phyloP scores from a whole-genome alignment of 2,888 invertebrate genomes.

The Salticus scenicus region DNA sequence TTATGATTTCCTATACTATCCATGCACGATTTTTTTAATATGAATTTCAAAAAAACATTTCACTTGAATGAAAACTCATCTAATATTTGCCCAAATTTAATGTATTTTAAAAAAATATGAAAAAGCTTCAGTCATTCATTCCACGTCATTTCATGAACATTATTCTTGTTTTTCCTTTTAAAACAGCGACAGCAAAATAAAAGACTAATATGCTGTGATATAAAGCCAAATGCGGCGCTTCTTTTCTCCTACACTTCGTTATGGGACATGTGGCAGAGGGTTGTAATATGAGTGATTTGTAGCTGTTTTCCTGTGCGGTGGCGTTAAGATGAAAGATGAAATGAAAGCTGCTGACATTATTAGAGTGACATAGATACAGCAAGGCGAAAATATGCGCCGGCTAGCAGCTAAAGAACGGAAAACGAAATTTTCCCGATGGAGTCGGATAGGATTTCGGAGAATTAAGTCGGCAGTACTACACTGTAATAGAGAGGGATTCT shows the following conservation, averaged over 20 bases:
- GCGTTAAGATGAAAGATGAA: constrained; percentile 70
- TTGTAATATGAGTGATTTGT: constrained; percentile 68
- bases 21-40: no score
- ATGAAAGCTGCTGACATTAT: constrained; percentile 69
- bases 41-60: no score
- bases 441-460: not conserved
- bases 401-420: not conserved
- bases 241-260: not conserved
- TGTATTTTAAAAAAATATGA: no score
- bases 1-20: no score
- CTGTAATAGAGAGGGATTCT: constrained; percentile 1
- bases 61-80: no score
- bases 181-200: no score
- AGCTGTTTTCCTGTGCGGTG: constrained; percentile 70
- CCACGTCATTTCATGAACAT: no score
- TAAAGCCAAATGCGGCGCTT: constrained; percentile 40
- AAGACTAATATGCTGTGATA: no score
- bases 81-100: no score
- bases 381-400: constrained; percentile 43
- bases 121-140: no score
- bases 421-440: constrained; percentile 24
- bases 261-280: constrained; percentile 65
- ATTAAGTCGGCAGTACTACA: not conserved
- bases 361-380: constrained; percentile 62
- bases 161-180: no score